Percentiles rank a stretch among this genome's conserved stretches.
phyloP scores from a whole-genome alignment of 2,888 invertebrate genomes.

The Rhagonycha lutea region DNA sequence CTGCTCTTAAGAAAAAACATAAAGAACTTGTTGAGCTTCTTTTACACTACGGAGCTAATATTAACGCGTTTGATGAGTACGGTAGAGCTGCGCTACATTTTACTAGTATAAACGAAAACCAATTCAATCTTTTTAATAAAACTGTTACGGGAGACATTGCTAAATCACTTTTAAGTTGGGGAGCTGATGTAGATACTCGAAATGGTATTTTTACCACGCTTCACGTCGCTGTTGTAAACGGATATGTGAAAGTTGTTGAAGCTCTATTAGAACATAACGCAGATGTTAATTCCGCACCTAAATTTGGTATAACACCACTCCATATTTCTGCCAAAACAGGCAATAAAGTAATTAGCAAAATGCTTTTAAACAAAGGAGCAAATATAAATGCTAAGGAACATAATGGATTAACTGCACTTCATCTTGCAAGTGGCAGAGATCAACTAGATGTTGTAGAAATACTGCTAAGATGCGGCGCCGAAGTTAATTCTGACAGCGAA shows the following conservation, averaged over 20 bases:
- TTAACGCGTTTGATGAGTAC: background rate
- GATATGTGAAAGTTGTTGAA: background rate
- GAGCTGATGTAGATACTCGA: background rate
- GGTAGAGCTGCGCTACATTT: background rate
- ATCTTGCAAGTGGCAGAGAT: slow-evolving; percentile 93
- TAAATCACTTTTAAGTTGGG: background rate
- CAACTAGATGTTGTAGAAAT: slow-evolving; percentile 86
- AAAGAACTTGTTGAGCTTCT: background rate
- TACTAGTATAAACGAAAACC: background rate
- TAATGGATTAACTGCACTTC: slow-evolving; percentile 71
- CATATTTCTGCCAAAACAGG: background rate
- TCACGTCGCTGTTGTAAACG: background rate
- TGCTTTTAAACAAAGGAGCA: slow-evolving; percentile 1
- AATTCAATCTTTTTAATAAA: no score
- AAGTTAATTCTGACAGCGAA: slow-evolving; percentile 90
- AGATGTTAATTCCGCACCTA: background rate
- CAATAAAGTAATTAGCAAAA: background rate
- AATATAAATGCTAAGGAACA: slow-evolving; percentile 2
- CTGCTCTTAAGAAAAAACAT: background rate
- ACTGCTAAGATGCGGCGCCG: slow-evolving; percentile 82
- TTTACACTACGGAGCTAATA: background rate
- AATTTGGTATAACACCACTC: background rate
- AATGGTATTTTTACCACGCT: background rate
- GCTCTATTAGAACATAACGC: background rate
- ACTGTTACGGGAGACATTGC: background rate